Base-by-base conservation (phyloP, 2,113 vertebrate species). In the Nettapus auritus region DNA sequence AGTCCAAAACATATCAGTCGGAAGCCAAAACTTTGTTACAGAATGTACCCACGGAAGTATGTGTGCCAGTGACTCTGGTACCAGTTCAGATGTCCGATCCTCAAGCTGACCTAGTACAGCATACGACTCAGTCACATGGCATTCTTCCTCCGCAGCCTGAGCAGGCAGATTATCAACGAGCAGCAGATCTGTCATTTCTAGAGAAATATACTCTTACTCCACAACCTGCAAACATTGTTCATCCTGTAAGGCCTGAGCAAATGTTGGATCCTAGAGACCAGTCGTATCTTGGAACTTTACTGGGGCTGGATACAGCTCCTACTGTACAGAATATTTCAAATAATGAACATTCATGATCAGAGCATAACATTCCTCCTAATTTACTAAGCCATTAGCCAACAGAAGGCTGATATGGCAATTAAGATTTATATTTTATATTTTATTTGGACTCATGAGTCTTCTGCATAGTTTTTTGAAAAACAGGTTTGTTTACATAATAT, bases 161-260 rank as follows among this genome's bases (percentile, higher is more conserved):
- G 78, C 97, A 98, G 57, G 56, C 98, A 0, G 98, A 98, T 68
- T 99, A 99, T 90, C 99, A 99, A 68, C 97, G 98, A 2, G 92
- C 99, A 5, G 89, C 99, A 2, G 99, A 99, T 71, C 96, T 99
- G 34, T 98, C 99, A 4, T 99, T 99, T 95, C 97, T 99, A 28
- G 99, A 99, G 92, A 99, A 99, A 79, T 99, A 99, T 50, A 99
- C 99, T 10, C 98, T 99, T 28, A 99, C 98, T 46, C 99, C 99
- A 33, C 99, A 99, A 85, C 99, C 99, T 13, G 95, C 99, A 73
- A 99, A 99, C 88, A 98, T 99, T 36, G 98, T 99, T 62, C 99
- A 99, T 95, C 98, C 99, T 2, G 99, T 99, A 13, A 98, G 99
- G 69, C 96, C 99, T 4, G 99, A 99, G 74, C 99, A 99, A 82